Evolutionary conservation across 1,140 invertebrate species (phyloP), one percentile per base, ranked within the genome.

Genomic region (Cherax quadricarinatus): DNA sequence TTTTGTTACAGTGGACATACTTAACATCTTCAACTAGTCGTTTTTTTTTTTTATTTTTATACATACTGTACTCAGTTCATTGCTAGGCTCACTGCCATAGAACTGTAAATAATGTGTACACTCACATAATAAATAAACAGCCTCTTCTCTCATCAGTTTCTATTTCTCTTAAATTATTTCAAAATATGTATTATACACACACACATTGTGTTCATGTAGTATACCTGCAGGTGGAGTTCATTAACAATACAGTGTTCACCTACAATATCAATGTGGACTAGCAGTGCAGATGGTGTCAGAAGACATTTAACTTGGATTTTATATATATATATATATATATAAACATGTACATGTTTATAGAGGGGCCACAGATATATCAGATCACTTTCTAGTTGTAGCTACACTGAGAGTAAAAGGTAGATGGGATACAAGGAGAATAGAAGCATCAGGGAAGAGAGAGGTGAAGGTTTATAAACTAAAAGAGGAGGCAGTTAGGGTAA

Each of bases 51-150:
- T 51, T 16, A 53, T 83, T 41, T 41, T 41, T 41, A 41, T 41
- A 41, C 30, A 41, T 41, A 41, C 30, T 41, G 30, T 41, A 73
- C 83, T 83, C 80, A 83, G 88, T 89, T 89, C 48, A 41, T 82
- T 89, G 79, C 66, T 70, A 48, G 60, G 88, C 87, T 60, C 87
- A 88, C 87, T 88, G 87, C 87, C 87, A 88, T 81, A 62, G 80
- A 89, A 82, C 60, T 89, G 88, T 89, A 89, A 82, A 89, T 89
- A 89, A 89, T 70, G 78, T 89, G 88, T 89, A 89, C 41, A 89
- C 57, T 82, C 57, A 70, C 51, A 83, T 24, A 57, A 70, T 60
- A 82, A n/a, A 48, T 24, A 49, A 83, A 83, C 60, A 83, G 9
- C 62, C 62, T 79, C 80, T 51, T 73, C 48, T 70, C 41, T 73